A percentile compares a stretch with the other conserved stretches of the same genome.
These are phyloP conservation scores for Corapipo altera DNA, from an alignment of 2,113 vertebrate species.

Conservation along the genomic window DNA sequence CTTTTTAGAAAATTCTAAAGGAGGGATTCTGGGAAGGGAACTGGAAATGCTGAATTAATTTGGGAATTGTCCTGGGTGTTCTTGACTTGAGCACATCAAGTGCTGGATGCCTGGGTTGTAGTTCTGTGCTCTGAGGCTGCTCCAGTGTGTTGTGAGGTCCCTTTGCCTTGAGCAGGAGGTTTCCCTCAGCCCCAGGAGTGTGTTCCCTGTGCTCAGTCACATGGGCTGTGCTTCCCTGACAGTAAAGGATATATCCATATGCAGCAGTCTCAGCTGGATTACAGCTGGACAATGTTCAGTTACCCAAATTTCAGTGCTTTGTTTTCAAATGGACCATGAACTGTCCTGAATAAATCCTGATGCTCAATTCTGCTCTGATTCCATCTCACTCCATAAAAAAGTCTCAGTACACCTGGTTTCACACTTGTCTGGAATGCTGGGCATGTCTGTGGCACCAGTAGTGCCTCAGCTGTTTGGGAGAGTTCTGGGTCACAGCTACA, in stretches of 20 bases:
- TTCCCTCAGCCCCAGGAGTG: not conserved
- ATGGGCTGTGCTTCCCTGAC: not conserved
- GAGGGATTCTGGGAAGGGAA: not conserved
- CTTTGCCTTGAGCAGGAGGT: not conserved
- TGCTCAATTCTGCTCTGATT: not conserved
- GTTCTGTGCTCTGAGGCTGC: not conserved
- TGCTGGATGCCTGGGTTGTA: not conserved
- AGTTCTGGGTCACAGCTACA: not conserved
- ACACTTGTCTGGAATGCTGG: not conserved
- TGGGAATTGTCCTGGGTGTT: not conserved
- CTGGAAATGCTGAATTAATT: not conserved
- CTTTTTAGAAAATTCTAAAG: not conserved
- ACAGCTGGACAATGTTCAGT: not conserved
- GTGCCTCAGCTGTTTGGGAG: accelerated
- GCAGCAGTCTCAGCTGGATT: not conserved
- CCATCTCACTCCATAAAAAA: not conserved
- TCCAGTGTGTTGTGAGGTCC: accelerated
- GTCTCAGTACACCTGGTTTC: not conserved
- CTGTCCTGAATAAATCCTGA: constrained; percentile 42
- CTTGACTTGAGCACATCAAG: not conserved
- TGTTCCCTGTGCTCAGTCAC: not conserved
- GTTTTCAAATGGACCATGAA: not conserved
- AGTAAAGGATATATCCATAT: accelerated
- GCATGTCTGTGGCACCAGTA: not conserved
- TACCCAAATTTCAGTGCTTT: not conserved